These are phyloP conservation scores for Eristalis tenax DNA, from an alignment of 2,888 invertebrate species.

Conservation along the genomic window DNA sequence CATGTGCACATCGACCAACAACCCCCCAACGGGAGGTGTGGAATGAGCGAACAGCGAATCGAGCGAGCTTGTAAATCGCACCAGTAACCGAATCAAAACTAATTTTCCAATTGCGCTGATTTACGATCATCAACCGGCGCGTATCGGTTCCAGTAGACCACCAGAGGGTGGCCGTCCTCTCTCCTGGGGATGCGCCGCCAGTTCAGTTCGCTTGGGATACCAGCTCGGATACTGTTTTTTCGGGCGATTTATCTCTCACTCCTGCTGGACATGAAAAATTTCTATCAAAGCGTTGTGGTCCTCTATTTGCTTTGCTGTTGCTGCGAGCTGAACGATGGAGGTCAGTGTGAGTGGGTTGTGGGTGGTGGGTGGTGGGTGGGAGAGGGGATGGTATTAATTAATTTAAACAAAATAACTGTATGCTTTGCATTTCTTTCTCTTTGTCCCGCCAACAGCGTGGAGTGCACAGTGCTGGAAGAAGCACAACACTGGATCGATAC, in stretches of 20 bases:
- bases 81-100: conserved; percentile 54
- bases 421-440: conserved; percentile 29
- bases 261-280: conserved; percentile 42
- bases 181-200: conserved; percentile 35
- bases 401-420: conserved; percentile 58
- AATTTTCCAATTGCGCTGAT: conserved; percentile 70
- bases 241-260: not conserved
- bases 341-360: conserved; percentile 33
- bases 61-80: conserved; percentile 1
- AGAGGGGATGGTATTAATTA: conserved; percentile 40
- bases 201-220: conserved; percentile 55
- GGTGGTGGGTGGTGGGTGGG: not conserved
- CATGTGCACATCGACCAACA: conserved; percentile 15
- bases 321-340: conserved; percentile 49
- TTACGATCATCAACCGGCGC: conserved; percentile 51
- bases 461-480: conserved; percentile 80
- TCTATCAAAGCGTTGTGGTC: conserved; percentile 50
- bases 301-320: conserved; percentile 60
- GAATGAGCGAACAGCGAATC: no score
- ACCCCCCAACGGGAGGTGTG: not conserved
- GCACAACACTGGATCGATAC: conserved; percentile 79
- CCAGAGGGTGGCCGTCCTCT: conserved; percentile 6
- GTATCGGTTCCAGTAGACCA: conserved; percentile 4
- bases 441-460: conserved; percentile 75
- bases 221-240: not conserved